phyloP scores from a whole-genome alignment of 2,888 invertebrate genomes.

The Tricholauxania praeusta region DNA sequence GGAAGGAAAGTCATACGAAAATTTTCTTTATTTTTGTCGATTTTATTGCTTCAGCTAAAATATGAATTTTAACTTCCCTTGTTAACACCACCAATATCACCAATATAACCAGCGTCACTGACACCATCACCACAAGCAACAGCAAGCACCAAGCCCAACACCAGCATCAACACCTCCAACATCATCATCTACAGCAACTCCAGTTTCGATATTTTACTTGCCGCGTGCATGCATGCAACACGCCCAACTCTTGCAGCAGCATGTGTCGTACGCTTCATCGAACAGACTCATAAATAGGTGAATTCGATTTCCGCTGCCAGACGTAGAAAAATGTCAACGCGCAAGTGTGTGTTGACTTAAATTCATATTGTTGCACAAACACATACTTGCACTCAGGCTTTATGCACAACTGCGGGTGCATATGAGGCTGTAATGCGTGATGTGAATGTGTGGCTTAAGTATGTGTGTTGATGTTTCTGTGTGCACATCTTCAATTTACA shows the following conservation, averaged over 20 bases:
- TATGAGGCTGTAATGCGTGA: neutral
- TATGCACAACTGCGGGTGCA: neutral
- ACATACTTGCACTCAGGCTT: neutral
- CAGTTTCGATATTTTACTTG: too few relatives aligned
- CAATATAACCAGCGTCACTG: too few relatives aligned
- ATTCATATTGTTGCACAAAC: neutral
- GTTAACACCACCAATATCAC: too few relatives aligned
- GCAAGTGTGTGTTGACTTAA: neutral
- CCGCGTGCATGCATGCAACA: too few relatives aligned
- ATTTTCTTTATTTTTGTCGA: too few relatives aligned
- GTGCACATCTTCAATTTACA: constrained; percentile 24
- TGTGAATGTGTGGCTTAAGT: neutral
- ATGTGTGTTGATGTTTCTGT: neutral
- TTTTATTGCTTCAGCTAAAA: too few relatives aligned
- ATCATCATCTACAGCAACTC: too few relatives aligned
- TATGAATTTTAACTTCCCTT: too few relatives aligned
- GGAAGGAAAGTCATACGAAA: too few relatives aligned
- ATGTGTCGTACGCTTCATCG: neutral
- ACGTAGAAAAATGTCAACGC: neutral
- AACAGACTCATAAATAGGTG: constrained; percentile 21
- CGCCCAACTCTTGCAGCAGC: neutral
- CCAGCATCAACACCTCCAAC: too few relatives aligned
- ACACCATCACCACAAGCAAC: too few relatives aligned
- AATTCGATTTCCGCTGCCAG: constrained; percentile 27
- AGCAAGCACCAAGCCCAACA: too few relatives aligned